Evolutionary conservation across 2,888 invertebrate genomes (phyloP).

Genomic region (Apamea sordens): DNA sequence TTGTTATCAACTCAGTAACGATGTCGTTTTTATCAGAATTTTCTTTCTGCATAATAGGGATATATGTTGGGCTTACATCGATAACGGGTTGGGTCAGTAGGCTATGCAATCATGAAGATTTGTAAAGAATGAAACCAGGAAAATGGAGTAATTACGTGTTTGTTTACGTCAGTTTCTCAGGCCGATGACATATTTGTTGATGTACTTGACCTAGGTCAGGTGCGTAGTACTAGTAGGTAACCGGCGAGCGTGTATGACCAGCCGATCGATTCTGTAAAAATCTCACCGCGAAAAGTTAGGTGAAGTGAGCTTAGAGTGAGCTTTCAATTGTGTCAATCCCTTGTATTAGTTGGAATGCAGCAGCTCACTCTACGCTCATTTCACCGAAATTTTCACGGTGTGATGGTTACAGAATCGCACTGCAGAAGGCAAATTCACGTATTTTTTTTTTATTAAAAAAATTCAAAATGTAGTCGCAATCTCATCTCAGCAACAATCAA

Average conservation of each 20-base stretch:
- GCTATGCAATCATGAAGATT: neutral
- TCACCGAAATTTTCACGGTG: too few species aligned
- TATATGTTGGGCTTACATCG: slow-evolving; percentile 38
- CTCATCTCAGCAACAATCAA: too few species aligned
- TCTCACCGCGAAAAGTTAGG: too few species aligned
- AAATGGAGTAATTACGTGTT: slow-evolving; percentile 23
- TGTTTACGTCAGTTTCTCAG: neutral
- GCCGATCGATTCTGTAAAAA: too few species aligned
- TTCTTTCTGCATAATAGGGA: slow-evolving; percentile 67
- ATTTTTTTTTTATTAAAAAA: too few species aligned
- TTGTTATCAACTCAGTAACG: slow-evolving; percentile 81
- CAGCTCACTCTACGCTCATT: too few species aligned
- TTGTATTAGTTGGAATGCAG: too few species aligned
- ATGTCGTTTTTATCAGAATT: slow-evolving; percentile 76
- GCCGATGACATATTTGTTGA: neutral
- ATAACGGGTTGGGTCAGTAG: slow-evolving; percentile 32
- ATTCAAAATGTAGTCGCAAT: too few species aligned
- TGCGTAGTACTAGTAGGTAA: neutral
- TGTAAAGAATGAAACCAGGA: neutral
- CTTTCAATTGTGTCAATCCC: too few species aligned
- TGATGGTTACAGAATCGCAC: too few species aligned
- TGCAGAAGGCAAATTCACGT: too few species aligned
- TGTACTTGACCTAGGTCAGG: neutral
- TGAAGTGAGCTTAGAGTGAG: too few species aligned
- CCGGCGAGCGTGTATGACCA: neutral